Base-by-base conservation (phyloP, 2,113 vertebrate genomes). In the Columbina picui region DNA sequence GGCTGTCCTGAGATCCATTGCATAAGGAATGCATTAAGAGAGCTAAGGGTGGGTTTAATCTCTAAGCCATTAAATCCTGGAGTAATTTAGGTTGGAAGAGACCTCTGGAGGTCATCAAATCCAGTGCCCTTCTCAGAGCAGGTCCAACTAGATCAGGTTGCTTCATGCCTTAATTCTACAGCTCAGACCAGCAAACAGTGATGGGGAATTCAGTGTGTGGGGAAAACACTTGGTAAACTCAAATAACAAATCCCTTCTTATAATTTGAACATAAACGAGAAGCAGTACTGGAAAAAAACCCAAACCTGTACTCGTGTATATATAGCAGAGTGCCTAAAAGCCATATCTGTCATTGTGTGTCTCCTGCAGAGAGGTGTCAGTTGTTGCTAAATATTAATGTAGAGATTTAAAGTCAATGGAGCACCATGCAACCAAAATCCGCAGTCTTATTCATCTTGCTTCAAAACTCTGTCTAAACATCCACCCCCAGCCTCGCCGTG, bases 41-140 rank as follows among this genome's bases (percentile, higher is more conserved):
- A 87, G 73, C 83, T 93, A 26, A 96, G 91, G 76, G 41, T 64
- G 75, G 65, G 87, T 95, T 94, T 91, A 3, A 9, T 68, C 78
- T 38, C 55, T 96, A 91, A 97, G 69, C 87, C 78, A 63, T 70
- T 89, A 84, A 95, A 90, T 87, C 93, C 93, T 78, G 16, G 41
- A 89, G 82, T 74, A 84, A 87, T 87, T 90, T 68, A 75, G 34
- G 43, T 67, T 91, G 90, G 85, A 36, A 75, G 60, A 84, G 85
- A 93, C 88, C 65, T 90, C 64, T 93, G 74, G 82, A 84, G 88
- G 90, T 94, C 88, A 70, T 3, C 47, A 84, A 93, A 94, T 96
- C 94, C 75, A 39, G 8, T 50, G 88, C 36, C 94, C 78, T 84
- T 81, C 90, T 80, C 79, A 47, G 30, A 77, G 75, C 38, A 68